A percentile compares a stretch with the other conserved stretches of the same genome.
These are phyloP conservation scores for Drosophila subquinaria DNA, from an alignment of 2,888 invertebrate species.

Conservation along the genomic window DNA sequence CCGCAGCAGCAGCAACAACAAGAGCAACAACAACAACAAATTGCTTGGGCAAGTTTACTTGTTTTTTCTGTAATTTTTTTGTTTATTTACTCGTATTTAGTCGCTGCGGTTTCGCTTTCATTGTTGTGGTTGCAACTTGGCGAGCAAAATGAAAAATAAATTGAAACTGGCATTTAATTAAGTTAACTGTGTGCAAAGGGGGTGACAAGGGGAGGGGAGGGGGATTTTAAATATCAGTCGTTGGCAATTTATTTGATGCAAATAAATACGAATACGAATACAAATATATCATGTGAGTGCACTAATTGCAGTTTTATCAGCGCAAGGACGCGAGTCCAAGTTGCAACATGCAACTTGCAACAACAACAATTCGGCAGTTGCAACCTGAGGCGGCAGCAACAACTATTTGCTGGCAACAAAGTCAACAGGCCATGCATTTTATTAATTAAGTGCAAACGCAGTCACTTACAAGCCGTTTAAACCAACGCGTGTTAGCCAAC, in stretches of 20 bases:
- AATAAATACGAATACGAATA: slow-evolving; percentile 35
- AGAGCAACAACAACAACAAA: slow-evolving; percentile 31
- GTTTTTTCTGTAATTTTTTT: slow-evolving; percentile 53
- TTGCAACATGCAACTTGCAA: slow-evolving; percentile 41
- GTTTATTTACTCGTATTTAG: slow-evolving; percentile 50
- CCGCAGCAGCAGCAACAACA: slow-evolving; percentile 14
- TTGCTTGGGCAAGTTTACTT: slow-evolving; percentile 37
- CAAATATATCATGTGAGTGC: slow-evolving; percentile 52
- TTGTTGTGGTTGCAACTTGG: slow-evolving; percentile 60
- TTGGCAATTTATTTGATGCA: slow-evolving; percentile 60
- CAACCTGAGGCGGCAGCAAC: slow-evolving; percentile 32
- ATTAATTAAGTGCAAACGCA: slow-evolving; percentile 81
- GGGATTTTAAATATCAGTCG: slow-evolving; percentile 32
- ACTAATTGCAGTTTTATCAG: slow-evolving; percentile 71
- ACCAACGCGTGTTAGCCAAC: slow-evolving; percentile 74
- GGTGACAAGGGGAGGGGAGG: neutral
- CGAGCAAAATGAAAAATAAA: slow-evolving; percentile 69
- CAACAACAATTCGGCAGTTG: slow-evolving; percentile 25
- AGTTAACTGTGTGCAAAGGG: slow-evolving; percentile 52
- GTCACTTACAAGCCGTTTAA: slow-evolving; percentile 79
- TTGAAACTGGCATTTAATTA: slow-evolving; percentile 81
- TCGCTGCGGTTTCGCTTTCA: slow-evolving; percentile 73
- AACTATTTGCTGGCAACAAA: slow-evolving; percentile 66
- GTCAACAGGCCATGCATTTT: slow-evolving; percentile 61
- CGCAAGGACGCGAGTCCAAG: slow-evolving; percentile 61